These are phyloP conservation scores for Heteractis magnifica DNA, from an alignment of 92 coral and sea anemone species.

Conservation along the genomic window DNA sequence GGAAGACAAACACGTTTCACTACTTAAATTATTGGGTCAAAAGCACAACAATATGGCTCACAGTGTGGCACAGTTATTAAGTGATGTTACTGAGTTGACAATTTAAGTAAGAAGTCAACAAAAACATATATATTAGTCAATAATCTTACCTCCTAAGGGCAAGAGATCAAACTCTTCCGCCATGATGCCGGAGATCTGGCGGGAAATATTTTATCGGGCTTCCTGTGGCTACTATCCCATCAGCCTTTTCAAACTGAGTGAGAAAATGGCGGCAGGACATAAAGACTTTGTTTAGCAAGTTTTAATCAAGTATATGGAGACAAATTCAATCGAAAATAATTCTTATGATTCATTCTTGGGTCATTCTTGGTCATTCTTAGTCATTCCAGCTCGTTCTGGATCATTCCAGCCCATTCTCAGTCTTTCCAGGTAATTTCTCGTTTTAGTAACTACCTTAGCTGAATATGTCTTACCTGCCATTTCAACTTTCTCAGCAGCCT, in stretches of 20 bases:
- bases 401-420: too few species aligned
- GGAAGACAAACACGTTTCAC: too few species aligned
- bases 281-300: conserved; percentile 27
- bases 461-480: not conserved
- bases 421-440: too few species aligned
- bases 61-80: too few species aligned
- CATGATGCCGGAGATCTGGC: not conserved
- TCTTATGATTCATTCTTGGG: conserved; percentile 46
- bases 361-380: conserved; percentile 45
- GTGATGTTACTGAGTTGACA: too few species aligned
- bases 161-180: not conserved
- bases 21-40: too few species aligned
- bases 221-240: conserved; percentile 6
- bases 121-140: too few species aligned
- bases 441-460: not conserved
- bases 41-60: too few species aligned
- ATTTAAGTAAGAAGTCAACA: too few species aligned
- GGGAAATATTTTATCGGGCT: not conserved
- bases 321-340: conserved; percentile 44
- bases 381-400: too few species aligned
- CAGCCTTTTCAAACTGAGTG: not conserved
- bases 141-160: too few species aligned
- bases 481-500: not conserved
- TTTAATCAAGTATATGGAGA: conserved; percentile 41
- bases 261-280: not conserved